Conservation (phyloP, 2,888 invertebrate genomes). For the Torymus aiolomorphi region DNA sequence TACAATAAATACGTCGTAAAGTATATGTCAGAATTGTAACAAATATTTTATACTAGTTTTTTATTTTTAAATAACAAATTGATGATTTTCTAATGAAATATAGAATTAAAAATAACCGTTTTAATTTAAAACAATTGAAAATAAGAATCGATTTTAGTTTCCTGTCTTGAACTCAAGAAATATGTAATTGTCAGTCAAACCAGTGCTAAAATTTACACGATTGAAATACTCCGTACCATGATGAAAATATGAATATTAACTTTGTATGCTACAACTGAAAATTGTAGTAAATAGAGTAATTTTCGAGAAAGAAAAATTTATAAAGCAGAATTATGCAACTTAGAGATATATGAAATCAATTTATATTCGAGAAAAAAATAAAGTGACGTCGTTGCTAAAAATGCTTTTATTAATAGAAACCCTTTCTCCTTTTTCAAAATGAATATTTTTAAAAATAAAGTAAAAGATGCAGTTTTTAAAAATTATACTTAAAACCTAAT, state of each 20-base stretch:
- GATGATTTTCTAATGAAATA: neutral
- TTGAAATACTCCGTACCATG: conserved; percentile 62
- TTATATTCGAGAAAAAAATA: conserved; percentile 67
- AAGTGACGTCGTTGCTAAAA: conserved; percentile 67
- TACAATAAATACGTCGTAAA: conserved; percentile 31
- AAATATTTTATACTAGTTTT: conserved; percentile 27
- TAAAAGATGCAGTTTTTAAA: too few relatives aligned
- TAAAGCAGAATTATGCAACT: conserved; percentile 66
- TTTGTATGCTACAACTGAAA: conserved; percentile 54
- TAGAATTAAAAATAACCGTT: neutral
- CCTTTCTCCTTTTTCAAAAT: neutral
- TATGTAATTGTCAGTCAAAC: conserved; percentile 38
- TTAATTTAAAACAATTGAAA: neutral
- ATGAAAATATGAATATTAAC: conserved; percentile 55
- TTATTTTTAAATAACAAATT: conserved; percentile 1
- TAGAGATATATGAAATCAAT: conserved; percentile 63
- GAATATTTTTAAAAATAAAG: neutral
- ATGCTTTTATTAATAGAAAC: neutral
- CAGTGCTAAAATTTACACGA: conserved; percentile 22
- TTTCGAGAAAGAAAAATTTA: conserved; percentile 56
- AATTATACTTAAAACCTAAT: too few relatives aligned
- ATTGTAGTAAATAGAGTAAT: conserved; percentile 50
- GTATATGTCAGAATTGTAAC: conserved; percentile 14
- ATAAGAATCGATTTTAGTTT: conserved; percentile 27
- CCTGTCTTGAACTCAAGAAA: conserved; percentile 6